phyloP scores from a whole-genome alignment of 2,888 invertebrate genomes.

The Mesopsocus fuscifrons region DNA sequence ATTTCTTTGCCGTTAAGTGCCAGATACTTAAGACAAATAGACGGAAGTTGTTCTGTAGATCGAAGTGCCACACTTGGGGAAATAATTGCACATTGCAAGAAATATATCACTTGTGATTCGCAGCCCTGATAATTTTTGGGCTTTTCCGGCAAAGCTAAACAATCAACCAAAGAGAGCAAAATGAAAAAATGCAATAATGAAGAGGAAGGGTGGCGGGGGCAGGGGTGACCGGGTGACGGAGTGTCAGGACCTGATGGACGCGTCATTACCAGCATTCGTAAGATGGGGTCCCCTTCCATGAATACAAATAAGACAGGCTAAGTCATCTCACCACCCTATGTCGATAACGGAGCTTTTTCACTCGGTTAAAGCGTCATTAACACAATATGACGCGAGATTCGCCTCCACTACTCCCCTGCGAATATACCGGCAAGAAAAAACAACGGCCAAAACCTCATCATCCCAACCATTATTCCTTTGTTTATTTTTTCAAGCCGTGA shows the following conservation, averaged over 20 bases:
- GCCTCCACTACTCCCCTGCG: not conserved
- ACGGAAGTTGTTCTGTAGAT: no score
- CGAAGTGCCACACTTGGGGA: no score
- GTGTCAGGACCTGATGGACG: not conserved
- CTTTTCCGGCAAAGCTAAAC: no score
- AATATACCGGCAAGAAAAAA: not conserved
- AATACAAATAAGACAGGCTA: constrained; percentile 8
- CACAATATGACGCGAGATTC: constrained; percentile 8
- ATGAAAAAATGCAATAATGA: not conserved
- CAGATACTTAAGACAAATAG: no score
- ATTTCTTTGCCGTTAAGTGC: no score
- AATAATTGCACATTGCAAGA: no score
- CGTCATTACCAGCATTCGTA: not conserved
- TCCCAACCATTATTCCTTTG: not conserved
- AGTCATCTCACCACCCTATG: not conserved
- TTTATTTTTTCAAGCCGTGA: not conserved
- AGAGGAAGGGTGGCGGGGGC: not conserved
- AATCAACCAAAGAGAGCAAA: no score
- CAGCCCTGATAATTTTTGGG: no score
- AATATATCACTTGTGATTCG: no score
- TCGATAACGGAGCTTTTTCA: constrained; percentile 4
- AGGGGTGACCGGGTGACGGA: not conserved
- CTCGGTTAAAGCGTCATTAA: constrained; percentile 9
- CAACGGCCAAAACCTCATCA: not conserved
- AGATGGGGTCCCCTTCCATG: constrained; percentile 7